Base-by-base conservation (phyloP, 2,797 vertebrate species). In the Pseudomugil gertrudae region DNA sequence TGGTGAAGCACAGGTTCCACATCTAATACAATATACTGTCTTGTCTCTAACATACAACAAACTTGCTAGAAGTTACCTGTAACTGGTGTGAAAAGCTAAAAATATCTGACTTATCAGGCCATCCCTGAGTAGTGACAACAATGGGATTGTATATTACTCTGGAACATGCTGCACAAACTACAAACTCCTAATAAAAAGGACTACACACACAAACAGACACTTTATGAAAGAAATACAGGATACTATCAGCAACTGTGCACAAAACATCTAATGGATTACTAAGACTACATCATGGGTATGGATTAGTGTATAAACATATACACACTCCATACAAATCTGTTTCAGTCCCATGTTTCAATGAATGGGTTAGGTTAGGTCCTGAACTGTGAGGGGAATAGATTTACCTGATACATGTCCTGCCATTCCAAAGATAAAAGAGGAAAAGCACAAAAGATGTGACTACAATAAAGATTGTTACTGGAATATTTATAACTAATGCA, bases 341-440 rank as follows among this genome's bases (percentile, higher is more conserved):
- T 93, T 92, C 86, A 93, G 91, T 93, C 92, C 88, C 92, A 91
- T 79, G 87, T 89, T 89, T 69, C 43, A 69, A 61, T 40, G 84
- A 64, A 67, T 63, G 81, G 82, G 64, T 83, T 83, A 55, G 82
- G 64, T 83, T 83, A 55, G 15, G 68, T 87, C 92, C 92, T 94
- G 81, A 77, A 88, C 89, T 92, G 66, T 58, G 57, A 24, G 91
- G 84, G 70, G 58, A 45, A 70, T 78, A 84, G 74, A 93, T 94
- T 97, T 98, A 97, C 96, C 96, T 98, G 93, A 92, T 95, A 94
- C 92, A 98, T 95, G 95, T 98, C 96, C 97, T 98, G 95, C 92
- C 91, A 97, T 95, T 94, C 93, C 95, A 95, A 84, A 95, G 94
- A 95, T 87, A 96, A 92, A 95, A 89, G 79, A 92, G 88, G 94